These are phyloP conservation scores for Tupaia tana DNA, from an alignment of 2,113 vertebrate species.

Conservation along the genomic window DNA sequence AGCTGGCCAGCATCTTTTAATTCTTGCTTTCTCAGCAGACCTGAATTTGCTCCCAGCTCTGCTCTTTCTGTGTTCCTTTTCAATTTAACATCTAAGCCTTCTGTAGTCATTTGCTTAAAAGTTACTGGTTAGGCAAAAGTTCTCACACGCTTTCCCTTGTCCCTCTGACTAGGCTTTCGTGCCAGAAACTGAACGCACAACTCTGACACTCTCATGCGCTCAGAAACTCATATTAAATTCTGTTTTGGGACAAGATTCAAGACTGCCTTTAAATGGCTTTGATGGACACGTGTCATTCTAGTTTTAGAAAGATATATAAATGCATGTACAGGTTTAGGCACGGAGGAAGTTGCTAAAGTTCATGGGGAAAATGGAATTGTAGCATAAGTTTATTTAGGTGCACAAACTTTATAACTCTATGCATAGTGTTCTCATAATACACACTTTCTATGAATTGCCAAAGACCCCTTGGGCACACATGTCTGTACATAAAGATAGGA, in stretches of 20 bases:
- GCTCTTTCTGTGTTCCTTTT: background rate
- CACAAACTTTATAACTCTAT: too few species aligned
- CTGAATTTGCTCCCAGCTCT: background rate
- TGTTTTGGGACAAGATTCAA: background rate
- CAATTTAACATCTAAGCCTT: background rate
- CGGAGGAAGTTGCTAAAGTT: too few species aligned
- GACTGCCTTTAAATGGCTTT: background rate
- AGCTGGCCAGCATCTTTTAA: background rate
- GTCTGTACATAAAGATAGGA: background rate
- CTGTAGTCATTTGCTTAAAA: background rate
- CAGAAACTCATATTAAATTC: background rate
- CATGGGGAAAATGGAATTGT: too few species aligned
- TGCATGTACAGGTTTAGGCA: background rate
- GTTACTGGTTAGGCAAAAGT: background rate
- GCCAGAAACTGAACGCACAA: background rate
- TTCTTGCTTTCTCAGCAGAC: background rate
- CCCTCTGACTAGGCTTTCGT: too few species aligned
- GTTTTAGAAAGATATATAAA: background rate
- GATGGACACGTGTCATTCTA: background rate
- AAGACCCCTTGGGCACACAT: too few species aligned
- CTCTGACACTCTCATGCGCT: background rate
- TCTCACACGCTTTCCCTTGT: background rate
- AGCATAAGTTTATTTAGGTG: too few species aligned
- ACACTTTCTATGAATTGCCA: too few species aligned
- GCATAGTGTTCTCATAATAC: too few species aligned